These are phyloP conservation scores for Sebastes vulpes DNA, from an alignment of 2,797 vertebrate species.

Conservation along the genomic window DNA sequence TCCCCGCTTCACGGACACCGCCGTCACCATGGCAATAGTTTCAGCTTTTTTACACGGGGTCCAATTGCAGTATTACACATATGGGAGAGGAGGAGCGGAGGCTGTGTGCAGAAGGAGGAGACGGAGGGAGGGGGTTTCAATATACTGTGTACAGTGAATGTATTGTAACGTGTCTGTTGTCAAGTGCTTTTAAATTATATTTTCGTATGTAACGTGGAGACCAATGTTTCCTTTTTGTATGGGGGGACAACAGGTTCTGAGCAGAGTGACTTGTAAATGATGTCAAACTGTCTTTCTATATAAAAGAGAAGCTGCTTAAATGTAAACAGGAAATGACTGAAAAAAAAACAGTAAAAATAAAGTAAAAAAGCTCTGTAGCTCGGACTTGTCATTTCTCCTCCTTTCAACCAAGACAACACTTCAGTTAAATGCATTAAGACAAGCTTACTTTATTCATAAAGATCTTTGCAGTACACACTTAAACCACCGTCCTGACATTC, in stretches of 20 bases:
- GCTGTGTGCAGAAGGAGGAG: constrained; percentile 83
- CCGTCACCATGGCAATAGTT: constrained; percentile 85
- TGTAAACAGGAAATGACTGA: constrained; percentile 77
- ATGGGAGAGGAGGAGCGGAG: constrained; percentile 50
- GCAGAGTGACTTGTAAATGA: constrained; percentile 75
- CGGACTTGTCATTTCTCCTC: neutral
- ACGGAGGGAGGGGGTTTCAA: constrained; percentile 88
- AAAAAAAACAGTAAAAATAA: constrained; percentile 68
- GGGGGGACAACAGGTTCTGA: constrained; percentile 87
- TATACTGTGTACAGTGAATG: constrained; percentile 99
- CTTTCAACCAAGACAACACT: neutral
- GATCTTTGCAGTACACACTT: constrained; percentile 65
- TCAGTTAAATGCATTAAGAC: constrained; percentile 53
- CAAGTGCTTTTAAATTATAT: constrained; percentile 99
- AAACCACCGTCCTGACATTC: constrained; percentile 51
- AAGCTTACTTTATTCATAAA: constrained; percentile 82
- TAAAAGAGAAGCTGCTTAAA: constrained; percentile 81
- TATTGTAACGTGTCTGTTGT: constrained; percentile 95
- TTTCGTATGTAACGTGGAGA: constrained; percentile 97
- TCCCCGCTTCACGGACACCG: constrained; percentile 86
- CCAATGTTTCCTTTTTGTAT: constrained; percentile 91
- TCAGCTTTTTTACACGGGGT: constrained; percentile 66
- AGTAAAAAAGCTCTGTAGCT: constrained; percentile 33
- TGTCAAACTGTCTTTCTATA: constrained; percentile 83
- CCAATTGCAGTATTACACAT: constrained; percentile 90